Conservation (phyloP, 64 coral and sea anemone species). For the Anthopleura sola region DNA sequence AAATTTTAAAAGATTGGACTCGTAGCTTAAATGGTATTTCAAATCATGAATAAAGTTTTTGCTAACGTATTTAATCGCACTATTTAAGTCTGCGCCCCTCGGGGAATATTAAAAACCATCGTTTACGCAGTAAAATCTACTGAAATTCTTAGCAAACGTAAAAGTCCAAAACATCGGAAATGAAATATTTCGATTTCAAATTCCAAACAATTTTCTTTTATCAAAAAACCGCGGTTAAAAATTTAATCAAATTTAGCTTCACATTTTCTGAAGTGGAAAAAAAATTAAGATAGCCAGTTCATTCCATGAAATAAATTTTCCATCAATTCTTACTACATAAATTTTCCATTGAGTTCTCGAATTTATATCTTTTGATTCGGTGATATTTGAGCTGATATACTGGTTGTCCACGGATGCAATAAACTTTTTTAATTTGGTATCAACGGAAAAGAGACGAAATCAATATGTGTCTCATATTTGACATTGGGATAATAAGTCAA, state of each 20-base stretch:
- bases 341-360: neutral
- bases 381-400: neutral
- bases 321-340: too few species aligned
- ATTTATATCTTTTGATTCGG: neutral
- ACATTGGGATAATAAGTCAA: conserved; percentile 2
- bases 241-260: neutral
- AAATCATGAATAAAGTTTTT: neutral
- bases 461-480: neutral
- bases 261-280: neutral
- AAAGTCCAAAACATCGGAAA: conserved; percentile 12
- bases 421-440: conserved; percentile 3
- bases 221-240: conserved; percentile 11
- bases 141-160: neutral
- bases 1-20: conserved; percentile 23
- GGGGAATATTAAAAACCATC: neutral
- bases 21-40: neutral
- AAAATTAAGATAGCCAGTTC: neutral
- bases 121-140: conserved; percentile 1
- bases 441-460: conserved; percentile 12
- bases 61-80: neutral
- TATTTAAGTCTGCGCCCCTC: neutral
- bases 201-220: conserved; percentile 21
- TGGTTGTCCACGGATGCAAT: neutral
- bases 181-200: conserved; percentile 15
- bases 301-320: neutral